Conservation (phyloP, 1,140 invertebrate genomes). For the Hylaeus anthracinus region DNA sequence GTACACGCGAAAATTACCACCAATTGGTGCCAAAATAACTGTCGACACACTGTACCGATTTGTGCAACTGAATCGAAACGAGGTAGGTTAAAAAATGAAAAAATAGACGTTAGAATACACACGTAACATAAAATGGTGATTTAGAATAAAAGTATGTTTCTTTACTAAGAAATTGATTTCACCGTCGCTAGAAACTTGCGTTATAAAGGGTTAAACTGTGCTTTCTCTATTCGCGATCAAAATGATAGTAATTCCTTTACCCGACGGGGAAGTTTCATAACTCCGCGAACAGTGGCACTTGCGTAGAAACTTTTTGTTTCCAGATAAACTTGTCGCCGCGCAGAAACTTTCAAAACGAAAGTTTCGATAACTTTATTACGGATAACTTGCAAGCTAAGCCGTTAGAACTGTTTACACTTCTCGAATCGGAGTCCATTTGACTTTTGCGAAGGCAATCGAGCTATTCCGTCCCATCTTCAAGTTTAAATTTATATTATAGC, state of each 20-base stretch:
- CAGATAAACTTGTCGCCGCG: not conserved
- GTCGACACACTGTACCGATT: not conserved
- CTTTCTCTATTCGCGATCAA: not conserved
- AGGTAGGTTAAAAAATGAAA: no score
- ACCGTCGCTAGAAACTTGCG: no score
- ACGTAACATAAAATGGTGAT: no score
- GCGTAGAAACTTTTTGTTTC: not conserved
- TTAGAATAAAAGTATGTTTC: no score
- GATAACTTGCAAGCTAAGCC: not conserved
- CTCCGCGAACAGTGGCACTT: not conserved
- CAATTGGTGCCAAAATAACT: not conserved
- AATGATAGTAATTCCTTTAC: not conserved
- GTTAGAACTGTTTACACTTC: not conserved
- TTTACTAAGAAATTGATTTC: no score
- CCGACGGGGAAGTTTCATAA: not conserved
- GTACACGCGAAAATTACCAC: conserved; percentile 2
- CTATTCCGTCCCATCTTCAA: not conserved
- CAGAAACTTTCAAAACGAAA: not conserved
- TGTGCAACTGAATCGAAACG: not conserved
- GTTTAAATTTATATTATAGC: not conserved
- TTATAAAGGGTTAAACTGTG: not conserved
- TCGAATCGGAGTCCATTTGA: not conserved
- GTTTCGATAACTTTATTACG: conserved; percentile 7
- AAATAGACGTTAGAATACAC: no score
- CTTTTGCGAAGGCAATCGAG: not conserved